phyloP scores from a whole-genome alignment of 2,888 invertebrate species.

The Lapara coniferarum region DNA sequence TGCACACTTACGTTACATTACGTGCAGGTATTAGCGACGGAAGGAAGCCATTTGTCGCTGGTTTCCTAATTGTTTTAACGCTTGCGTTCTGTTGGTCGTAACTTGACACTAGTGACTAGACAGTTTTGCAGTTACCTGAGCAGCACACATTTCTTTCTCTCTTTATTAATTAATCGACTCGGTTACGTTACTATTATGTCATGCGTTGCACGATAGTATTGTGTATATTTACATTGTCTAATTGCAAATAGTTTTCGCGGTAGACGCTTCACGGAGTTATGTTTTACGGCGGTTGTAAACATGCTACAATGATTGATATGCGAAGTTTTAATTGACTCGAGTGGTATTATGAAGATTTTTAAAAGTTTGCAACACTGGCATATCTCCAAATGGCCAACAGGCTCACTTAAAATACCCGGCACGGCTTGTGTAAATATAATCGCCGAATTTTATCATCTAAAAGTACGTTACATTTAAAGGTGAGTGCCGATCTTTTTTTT shows the following conservation, averaged over 20 bases:
- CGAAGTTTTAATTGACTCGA: conserved; percentile 23
- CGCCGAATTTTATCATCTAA: neutral
- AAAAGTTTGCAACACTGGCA: conserved; percentile 13
- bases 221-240: conserved; percentile 26
- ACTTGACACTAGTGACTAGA: neutral
- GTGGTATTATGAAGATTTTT: conserved; percentile 3
- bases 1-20: conserved; percentile 30
- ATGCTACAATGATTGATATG: conserved; percentile 24
- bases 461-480: conserved; percentile 11
- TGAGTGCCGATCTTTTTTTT: conserved; percentile 16
- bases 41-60: conserved; percentile 38
- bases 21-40: conserved; percentile 31
- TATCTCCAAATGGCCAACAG: conserved; percentile 2
- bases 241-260: conserved; percentile 24
- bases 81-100: neutral
- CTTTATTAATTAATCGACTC: conserved; percentile 31
- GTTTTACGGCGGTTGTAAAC: neutral
- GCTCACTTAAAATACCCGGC: conserved; percentile 3
- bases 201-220: conserved; percentile 29
- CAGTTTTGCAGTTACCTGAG: neutral
- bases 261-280: conserved; percentile 2
- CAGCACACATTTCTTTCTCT: conserved; percentile 8
- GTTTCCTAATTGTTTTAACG: conserved; percentile 34
- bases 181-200: conserved; percentile 34
- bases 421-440: neutral